A percentile compares a stretch with the other conserved stretches of the same genome.
Evolutionary conservation across 2,113 vertebrate genomes (phyloP).

Genomic region (Thalassoma bifasciatum): DNA sequence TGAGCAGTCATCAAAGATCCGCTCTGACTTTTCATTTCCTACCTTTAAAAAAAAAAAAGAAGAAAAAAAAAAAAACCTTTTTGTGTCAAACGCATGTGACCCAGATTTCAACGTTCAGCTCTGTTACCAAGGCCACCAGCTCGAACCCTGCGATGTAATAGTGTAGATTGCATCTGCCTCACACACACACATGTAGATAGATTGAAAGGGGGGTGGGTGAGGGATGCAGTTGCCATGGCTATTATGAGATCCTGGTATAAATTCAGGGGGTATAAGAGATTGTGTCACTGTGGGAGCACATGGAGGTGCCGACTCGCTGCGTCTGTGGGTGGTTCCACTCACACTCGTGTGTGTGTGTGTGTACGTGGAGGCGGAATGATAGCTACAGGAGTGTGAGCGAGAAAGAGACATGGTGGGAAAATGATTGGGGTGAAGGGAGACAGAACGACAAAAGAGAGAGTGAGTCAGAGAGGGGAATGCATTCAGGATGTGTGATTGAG

Average conservation of each 20-base stretch:
- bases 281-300: constrained; percentile 52
- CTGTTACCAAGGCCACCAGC: constrained; percentile 61
- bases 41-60: constrained; percentile 12
- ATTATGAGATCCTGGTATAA: constrained; percentile 64
- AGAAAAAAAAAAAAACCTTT: constrained; percentile 19
- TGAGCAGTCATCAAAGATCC: not conserved
- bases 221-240: constrained; percentile 63
- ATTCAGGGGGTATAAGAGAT: constrained; percentile 51
- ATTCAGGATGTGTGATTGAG: constrained; percentile 63
- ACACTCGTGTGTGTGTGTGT: constrained; percentile 36
- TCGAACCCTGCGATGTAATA: constrained; percentile 30
- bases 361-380: constrained; percentile 35
- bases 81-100: constrained; percentile 52
- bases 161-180: constrained; percentile 49
- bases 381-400: not conserved
- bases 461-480: constrained; percentile 60
- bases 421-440: constrained; percentile 52
- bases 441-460: constrained; percentile 28
- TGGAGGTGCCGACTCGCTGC: constrained; percentile 59
- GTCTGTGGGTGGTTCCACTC: constrained; percentile 71
- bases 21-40: constrained; percentile 24
- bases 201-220: constrained; percentile 38
- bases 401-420: constrained; percentile 1
- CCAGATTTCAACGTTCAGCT: constrained; percentile 50
- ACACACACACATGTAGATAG: constrained; percentile 8